phyloP scores from a whole-genome alignment of 2,113 vertebrate species.

The Petrocephalus zakoni region DNA sequence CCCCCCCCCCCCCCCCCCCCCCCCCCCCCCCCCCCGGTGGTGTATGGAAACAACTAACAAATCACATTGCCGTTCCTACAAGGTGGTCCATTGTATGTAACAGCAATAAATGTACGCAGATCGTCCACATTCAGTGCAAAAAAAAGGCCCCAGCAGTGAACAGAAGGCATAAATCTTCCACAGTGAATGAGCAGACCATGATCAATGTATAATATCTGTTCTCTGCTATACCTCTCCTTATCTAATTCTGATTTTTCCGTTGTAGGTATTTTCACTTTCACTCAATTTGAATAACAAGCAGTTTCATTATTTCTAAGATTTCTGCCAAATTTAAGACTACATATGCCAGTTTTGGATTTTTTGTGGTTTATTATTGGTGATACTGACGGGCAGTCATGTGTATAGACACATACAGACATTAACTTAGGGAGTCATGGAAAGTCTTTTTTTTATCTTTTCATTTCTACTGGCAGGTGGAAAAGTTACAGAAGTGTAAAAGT shows the following conservation, averaged over 20 bases:
- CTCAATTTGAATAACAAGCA: neutral
- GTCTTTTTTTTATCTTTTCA: neutral
- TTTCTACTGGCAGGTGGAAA: neutral
- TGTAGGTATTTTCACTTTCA: neutral
- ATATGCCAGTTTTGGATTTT: neutral
- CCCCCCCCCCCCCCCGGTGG: too few species aligned
- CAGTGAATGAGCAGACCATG: neutral
- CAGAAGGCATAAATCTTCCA: neutral
- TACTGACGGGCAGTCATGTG: neutral
- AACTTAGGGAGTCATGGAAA: neutral
- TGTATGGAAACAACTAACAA: slow-evolving; percentile 19
- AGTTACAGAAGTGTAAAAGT: neutral
- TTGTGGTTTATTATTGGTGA: neutral
- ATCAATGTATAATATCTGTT: neutral
- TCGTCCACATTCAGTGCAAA: neutral
- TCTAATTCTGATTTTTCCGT: neutral
- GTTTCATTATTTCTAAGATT: neutral
- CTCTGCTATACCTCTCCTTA: neutral
- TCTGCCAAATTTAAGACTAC: neutral
- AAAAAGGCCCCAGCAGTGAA: neutral
- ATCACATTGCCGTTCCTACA: neutral
- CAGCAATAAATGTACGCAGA: neutral
- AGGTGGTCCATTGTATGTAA: neutral
- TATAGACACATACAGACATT: neutral
- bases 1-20: too few species aligned